A percentile compares a stretch with the other conserved stretches of the same genome.
Evolutionary conservation across 2,113 vertebrate genomes (phyloP).

Genomic region (Sinocyclocheilus anshuiensis): DNA sequence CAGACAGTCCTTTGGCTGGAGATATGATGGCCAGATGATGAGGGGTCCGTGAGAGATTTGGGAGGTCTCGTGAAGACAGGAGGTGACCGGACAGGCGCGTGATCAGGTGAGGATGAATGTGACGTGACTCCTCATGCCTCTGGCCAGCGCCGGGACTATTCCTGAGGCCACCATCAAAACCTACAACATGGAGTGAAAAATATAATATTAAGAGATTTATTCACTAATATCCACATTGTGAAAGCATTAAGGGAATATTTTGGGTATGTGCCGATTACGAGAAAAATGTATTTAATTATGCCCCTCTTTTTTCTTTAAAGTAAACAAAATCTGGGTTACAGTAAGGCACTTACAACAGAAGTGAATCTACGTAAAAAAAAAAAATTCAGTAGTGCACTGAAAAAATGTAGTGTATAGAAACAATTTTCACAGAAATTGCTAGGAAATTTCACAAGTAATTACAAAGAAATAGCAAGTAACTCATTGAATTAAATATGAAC

Average conservation of each 20-base stretch:
- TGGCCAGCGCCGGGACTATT: not conserved
- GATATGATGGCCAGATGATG: constrained; percentile 2
- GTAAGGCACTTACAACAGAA: not conserved
- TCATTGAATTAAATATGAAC: no score
- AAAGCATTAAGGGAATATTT: not conserved
- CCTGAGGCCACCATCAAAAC: constrained; percentile 45
- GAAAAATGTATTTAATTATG: not conserved
- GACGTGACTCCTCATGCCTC: constrained; percentile 22
- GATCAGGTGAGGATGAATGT: constrained; percentile 8
- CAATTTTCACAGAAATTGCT: no score
- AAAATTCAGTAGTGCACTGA: not conserved
- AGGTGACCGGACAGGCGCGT: not conserved
- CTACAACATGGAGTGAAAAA: constrained; percentile 44
- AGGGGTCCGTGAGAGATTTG: not conserved
- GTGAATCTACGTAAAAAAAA: not conserved
- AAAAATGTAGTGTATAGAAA: no score
- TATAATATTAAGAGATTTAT: not conserved
- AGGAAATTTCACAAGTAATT: no score
- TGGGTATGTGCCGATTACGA: not conserved
- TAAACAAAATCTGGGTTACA: not conserved
- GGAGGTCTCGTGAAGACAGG: not conserved
- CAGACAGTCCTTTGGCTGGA: constrained; percentile 12
- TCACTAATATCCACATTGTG: not conserved
- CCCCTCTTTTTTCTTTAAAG: not conserved
- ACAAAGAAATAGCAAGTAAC: no score